A percentile compares a stretch with the other conserved stretches of the same genome.
phyloP scores from a whole-genome alignment of 2,113 vertebrate species.

The Danionella cerebrum region DNA sequence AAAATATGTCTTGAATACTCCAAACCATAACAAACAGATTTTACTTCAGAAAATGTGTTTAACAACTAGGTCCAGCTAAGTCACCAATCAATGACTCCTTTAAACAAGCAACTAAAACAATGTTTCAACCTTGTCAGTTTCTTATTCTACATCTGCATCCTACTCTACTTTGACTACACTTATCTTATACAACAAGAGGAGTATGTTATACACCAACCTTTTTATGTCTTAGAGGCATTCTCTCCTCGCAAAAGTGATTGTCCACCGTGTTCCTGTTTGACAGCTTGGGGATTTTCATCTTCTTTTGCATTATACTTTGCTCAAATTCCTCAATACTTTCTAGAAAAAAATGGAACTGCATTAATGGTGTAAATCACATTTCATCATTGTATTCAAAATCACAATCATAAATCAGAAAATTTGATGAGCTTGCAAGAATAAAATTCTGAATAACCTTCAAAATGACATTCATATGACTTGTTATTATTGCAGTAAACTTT shows the following conservation, averaged over 20 bases:
- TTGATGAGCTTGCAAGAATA: neutral
- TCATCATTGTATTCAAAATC: neutral
- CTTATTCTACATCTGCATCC: too few species aligned
- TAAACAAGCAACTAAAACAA: too few species aligned
- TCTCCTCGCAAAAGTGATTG: constrained; percentile 89
- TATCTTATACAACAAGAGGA: neutral
- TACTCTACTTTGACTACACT: too few species aligned
- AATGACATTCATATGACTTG: constrained; percentile 13
- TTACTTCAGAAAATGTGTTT: too few species aligned
- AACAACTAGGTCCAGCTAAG: too few species aligned
- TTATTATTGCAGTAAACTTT: constrained; percentile 9
- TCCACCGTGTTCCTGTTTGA: constrained; percentile 82
- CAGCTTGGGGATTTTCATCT: constrained; percentile 99
- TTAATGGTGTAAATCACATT: neutral
- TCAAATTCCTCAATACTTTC: constrained; percentile 83
- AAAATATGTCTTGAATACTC: too few species aligned
- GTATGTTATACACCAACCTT: constrained; percentile 74
- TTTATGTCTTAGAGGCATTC: constrained; percentile 91
- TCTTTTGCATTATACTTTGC: constrained; percentile 98
- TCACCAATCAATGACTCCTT: too few species aligned
- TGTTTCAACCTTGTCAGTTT: too few species aligned
- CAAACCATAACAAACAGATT: too few species aligned
- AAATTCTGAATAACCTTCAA: constrained; percentile 1
- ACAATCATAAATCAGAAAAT: neutral
- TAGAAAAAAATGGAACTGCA: constrained; percentile 38